Evolutionary conservation across 2,888 invertebrate species (phyloP), one percentile per base, ranked within the genome.

Genomic region (Acleris holmiana): DNA sequence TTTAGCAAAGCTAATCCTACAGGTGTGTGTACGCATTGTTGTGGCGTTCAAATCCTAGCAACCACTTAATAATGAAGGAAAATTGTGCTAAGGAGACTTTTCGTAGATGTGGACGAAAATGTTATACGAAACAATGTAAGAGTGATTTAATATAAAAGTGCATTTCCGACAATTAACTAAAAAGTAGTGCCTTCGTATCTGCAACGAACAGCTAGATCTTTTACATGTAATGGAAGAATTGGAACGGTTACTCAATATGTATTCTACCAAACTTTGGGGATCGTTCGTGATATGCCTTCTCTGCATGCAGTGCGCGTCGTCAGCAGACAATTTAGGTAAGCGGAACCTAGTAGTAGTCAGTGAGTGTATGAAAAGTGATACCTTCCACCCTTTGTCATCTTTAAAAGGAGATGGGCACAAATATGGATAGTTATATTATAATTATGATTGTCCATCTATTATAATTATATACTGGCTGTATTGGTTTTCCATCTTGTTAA

Each of bases 31-130:
- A 63, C 68, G 75, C 75, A 80, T 82, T 91, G 93, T 93, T 93
- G 92, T 93, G 92, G 76, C 77, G 75, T 72, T 77, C 75, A 85
- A 76, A 84, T 80, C 92, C 84, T 92, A 89, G 91, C 91, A 93
- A 93, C 92, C 79, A 74, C 67, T 71, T 64, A 73, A 76, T 75
- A 77, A 73, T 76, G 74, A 71, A 71, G 62, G 65, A 77, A 74
- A 72, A 58, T 66, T 65, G 57, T 55, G 58, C 7, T 15, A 60
- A 69, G 68, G 62, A 48, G 61, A 25, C 53, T 53, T 65, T 63
- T 63, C 58, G 48, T 48, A 60, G 55, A 53, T 61, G 66, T 66
- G 57, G 51, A 64, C 21, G 67, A 61, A 63, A 61, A 67, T 70
- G 60, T 53, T 49, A 54, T 44, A 44, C 29, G 49, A 46, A 60